Evolutionary conservation across 2,113 vertebrate species (phyloP), one percentile per base, ranked within the genome.

Genomic region (Trinectes maculatus): DNA sequence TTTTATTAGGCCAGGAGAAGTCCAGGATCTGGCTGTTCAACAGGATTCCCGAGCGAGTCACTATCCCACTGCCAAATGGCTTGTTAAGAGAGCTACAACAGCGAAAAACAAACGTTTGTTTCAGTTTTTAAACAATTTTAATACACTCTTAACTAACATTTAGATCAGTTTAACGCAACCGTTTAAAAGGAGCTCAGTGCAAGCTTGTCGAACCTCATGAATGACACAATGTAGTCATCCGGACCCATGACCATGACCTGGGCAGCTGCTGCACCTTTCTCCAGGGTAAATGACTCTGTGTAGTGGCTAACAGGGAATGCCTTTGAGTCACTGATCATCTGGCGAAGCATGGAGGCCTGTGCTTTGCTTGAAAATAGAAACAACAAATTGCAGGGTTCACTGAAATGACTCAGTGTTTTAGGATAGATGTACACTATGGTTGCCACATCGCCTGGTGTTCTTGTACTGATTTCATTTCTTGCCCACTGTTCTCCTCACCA

Each of bases 1-100:
- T 96, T 88, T 93, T 94, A 74, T 98, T 98, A 19, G 93, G 92
- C 95, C 96, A 98, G 43, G 95, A 97, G 86, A 99, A 99, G 84
- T 95, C 96, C 87, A 98, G 84, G 85, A 99, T 97, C 87, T 99
- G 96, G 79, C 98, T 99, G 86, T 99, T 99, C 22, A 99, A 90
- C 42, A 99, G 93, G 68, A 99, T 92, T 70, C 98, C 98, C 1
- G 97, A 98, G 11, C 94, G 82, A 4, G 96, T 98, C 77, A 99
- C 85, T 67, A 99, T 96, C 49, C 95, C 90, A 36, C 98, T 99
- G 68, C 98, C 98, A 79, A 99, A 99, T 1, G 96, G 96, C 72
- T 91, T 95, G 87, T 98, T 99, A 67, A 99, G 79, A 26, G 98
- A 99, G 90, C 98, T 99, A 48, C 42, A 75, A 60, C 1, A 75